Conservation (phyloP, 2,113 vertebrate species). For the Micronisus gabar region DNA sequence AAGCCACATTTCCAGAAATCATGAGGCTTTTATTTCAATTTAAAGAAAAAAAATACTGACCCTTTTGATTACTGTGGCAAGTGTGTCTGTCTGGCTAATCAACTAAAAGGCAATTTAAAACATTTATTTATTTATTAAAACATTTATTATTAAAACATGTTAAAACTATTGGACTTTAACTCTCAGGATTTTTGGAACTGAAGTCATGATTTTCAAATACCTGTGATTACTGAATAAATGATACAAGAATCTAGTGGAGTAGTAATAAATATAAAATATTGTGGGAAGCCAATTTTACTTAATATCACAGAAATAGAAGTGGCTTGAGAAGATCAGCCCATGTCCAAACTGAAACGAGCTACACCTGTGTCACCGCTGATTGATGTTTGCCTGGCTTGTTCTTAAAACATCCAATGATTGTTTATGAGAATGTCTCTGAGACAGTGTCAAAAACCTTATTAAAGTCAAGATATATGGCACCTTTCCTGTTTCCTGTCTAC, state of each 20-base stretch:
- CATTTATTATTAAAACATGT: too few species aligned
- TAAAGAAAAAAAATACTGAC: background rate
- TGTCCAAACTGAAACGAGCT: background rate
- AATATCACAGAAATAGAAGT: background rate
- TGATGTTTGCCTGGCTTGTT: background rate
- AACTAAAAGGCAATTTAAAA: background rate
- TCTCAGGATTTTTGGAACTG: background rate
- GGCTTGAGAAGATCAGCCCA: background rate
- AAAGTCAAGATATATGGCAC: background rate
- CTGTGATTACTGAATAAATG: background rate
- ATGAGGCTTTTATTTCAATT: background rate
- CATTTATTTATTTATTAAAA: too few species aligned
- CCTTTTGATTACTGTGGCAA: background rate
- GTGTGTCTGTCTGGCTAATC: background rate
- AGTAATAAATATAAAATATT: background rate
- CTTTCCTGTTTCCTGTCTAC: background rate
- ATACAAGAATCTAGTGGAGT: background rate
- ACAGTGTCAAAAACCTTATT: background rate
- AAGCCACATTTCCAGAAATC: background rate
- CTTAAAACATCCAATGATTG: background rate
- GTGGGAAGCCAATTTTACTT: background rate
- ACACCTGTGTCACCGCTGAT: background rate
- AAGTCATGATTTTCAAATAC: background rate
- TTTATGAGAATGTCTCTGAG: background rate
- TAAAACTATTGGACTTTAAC: background rate